Base-by-base conservation (phyloP, 2,113 vertebrate species). In the Labeo rohita region DNA sequence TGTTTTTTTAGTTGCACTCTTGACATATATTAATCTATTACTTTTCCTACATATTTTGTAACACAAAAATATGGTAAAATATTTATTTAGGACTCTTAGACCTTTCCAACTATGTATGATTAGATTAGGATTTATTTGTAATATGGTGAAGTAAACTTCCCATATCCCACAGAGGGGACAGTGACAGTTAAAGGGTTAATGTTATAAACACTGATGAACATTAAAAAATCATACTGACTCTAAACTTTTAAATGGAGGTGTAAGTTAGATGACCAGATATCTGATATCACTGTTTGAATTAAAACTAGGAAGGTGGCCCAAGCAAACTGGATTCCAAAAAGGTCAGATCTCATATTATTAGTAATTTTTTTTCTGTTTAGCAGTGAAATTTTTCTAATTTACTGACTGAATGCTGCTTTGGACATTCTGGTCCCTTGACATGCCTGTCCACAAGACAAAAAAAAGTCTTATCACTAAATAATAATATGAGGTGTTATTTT, bases 151-250 rank as follows among this genome's bases (percentile, higher is more conserved):
- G 28, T 28, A 28, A 28, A 28, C 28, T 28, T 28, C 28, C 28
- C 28, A 28, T 28, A 28, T 28, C 28, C 28, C 28, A 28, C 28
- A 28, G 28, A 28, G 28, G 28, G 28, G 28, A 2, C 28, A 28
- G 28, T 28, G 28, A 28, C 28, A 28, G 28, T 28, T 28, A 28
- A 28, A 28, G 28, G 28, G 28, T 56, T 21, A 68, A 68, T 36
- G 28, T 39, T 39, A 5, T 39, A 39, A 39, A 39, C 39, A 39
- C 5, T 39, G 5, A 39, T 39, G 39, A 39, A 39, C 39, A 16
- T 52, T 3, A 34, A 5, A 34, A 34, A 65, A 28, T 0, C 4
- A 2, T 6, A 66, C 23, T 0, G 5, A 34, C 23, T 0, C 0
- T 4, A 34, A 65, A 34, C 2, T 36, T 68, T 43, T 7, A 72